A percentile compares a stretch with the other conserved stretches of the same genome.
These are phyloP conservation scores for Nasua narica DNA, from an alignment of 2,797 vertebrate genomes.

Conservation along the genomic window DNA sequence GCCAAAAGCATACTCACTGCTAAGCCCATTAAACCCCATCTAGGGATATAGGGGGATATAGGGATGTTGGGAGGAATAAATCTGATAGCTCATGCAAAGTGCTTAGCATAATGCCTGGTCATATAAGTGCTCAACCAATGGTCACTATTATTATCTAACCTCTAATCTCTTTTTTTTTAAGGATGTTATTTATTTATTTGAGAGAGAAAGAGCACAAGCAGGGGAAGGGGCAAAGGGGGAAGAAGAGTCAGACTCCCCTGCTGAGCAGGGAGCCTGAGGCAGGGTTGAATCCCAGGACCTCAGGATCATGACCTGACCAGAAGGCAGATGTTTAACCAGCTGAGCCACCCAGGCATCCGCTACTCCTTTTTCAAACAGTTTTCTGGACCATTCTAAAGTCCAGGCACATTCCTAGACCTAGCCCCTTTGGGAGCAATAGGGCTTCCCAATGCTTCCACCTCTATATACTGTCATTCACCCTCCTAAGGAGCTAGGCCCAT, in stretches of 20 bases:
- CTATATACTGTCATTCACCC: background rate
- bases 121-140: background rate
- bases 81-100: background rate
- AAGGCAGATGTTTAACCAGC: background rate
- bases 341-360: background rate
- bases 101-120: background rate
- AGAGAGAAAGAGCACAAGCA: background rate
- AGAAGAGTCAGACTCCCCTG: background rate
- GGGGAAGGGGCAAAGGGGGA: background rate
- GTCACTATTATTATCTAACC: background rate
- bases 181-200: background rate
- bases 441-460: background rate
- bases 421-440: background rate
- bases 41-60: background rate
- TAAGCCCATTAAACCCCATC: background rate
- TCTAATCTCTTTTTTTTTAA: background rate
- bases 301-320: background rate
- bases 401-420: background rate
- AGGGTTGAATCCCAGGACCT: background rate
- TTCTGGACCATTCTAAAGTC: background rate
- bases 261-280: background rate
- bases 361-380: background rate
- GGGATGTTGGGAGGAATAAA: background rate
- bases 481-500: background rate
- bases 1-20: background rate